Percentiles rank a stretch among this genome's conserved stretches.
phyloP scores from a whole-genome alignment of 2,797 vertebrate species.

The Acanthis flammea region DNA sequence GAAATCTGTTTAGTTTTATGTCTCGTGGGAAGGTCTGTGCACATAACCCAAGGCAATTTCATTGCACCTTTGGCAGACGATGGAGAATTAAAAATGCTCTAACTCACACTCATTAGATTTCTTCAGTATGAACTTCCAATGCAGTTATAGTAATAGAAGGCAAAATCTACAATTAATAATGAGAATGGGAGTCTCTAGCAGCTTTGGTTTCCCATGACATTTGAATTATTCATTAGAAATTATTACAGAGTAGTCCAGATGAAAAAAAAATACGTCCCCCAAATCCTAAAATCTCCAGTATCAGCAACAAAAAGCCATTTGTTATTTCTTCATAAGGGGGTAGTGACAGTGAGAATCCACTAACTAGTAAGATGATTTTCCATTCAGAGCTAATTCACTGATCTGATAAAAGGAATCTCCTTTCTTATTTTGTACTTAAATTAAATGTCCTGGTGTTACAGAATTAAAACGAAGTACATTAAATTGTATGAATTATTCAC shows the following conservation, averaged over 20 bases:
- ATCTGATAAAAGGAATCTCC: slow-evolving; percentile 54
- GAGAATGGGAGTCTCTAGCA: neutral
- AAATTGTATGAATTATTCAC: slow-evolving; percentile 70
- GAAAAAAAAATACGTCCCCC: neutral
- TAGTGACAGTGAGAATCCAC: neutral
- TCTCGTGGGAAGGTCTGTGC: slow-evolving; percentile 15
- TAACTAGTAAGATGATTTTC: slow-evolving; percentile 53
- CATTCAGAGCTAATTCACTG: slow-evolving; percentile 58
- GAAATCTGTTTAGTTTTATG: slow-evolving; percentile 9
- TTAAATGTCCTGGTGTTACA: slow-evolving; percentile 52
- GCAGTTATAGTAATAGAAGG: slow-evolving; percentile 8
- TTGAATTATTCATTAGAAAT: slow-evolving; percentile 54
- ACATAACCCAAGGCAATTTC: slow-evolving; percentile 36
- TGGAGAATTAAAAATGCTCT: slow-evolving; percentile 37
- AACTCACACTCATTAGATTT: slow-evolving; percentile 22
- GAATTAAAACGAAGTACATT: slow-evolving; percentile 59
- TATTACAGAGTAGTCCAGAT: slow-evolving; percentile 4
- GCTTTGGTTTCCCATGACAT: slow-evolving; percentile 23
- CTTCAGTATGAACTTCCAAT: neutral
- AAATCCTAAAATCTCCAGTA: neutral
- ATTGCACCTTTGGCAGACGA: slow-evolving; percentile 12
- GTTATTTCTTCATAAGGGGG: neutral
- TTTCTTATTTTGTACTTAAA: slow-evolving; percentile 64
- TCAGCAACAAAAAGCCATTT: neutral
- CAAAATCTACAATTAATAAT: slow-evolving; percentile 49